Conservation (phyloP, 23 tunicate genomes). For the Halocynthia roretzi region DNA sequence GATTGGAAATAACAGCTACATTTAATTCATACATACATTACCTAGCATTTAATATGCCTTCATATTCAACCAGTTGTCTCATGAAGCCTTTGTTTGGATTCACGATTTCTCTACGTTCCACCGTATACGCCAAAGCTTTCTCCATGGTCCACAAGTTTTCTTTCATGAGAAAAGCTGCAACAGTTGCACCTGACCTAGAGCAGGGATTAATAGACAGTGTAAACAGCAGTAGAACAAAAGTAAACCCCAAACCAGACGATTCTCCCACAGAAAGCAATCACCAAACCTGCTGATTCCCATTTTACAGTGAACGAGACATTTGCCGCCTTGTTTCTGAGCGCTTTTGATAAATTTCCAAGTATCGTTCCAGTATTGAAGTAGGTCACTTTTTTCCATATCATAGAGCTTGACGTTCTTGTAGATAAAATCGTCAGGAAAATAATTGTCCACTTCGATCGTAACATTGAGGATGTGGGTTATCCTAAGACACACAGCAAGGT, state of each 20-base stretch:
- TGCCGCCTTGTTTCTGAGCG: conserved; percentile 32
- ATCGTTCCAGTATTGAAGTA: conserved; percentile 59
- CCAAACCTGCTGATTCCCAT: conserved; percentile 84
- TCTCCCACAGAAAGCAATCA: too few species aligned
- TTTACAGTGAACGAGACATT: conserved; percentile 84
- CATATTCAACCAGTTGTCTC: conserved; percentile 75
- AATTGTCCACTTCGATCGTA: conserved; percentile 80
- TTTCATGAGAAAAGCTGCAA: conserved; percentile 85
- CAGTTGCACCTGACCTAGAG: conserved; percentile 85
- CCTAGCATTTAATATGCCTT: conserved; percentile 88
- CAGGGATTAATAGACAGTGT: background rate
- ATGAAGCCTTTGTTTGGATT: conserved; percentile 69
- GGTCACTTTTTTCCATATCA: conserved; percentile 39
- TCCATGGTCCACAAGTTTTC: conserved; percentile 45
- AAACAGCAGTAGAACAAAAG: background rate
- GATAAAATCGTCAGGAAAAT: conserved; percentile 56
- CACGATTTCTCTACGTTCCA: conserved; percentile 48
- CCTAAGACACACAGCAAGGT: conserved; percentile 20
- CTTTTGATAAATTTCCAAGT: conserved; percentile 61
- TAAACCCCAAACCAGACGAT: too few species aligned
- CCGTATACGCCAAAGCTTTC: conserved; percentile 51
- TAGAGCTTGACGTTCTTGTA: conserved; percentile 62
- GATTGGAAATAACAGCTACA: too few species aligned
- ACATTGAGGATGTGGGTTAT: conserved; percentile 94
- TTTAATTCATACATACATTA: background rate